Conservation (phyloP, 2,888 invertebrate genomes). For the Osmoderma eremita region DNA sequence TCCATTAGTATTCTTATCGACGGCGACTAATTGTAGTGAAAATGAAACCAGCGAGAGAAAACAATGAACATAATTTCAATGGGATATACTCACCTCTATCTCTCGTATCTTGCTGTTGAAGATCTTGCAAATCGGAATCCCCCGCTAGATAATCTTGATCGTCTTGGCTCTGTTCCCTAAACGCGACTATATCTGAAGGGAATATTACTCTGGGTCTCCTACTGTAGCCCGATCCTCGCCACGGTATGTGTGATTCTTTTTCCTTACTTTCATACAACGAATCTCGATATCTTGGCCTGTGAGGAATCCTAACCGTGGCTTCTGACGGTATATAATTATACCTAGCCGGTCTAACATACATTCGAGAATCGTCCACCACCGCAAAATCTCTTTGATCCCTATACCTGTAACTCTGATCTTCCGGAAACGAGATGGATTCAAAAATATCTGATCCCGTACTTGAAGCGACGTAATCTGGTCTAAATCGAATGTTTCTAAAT, state of each 20-base stretch:
- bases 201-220: conserved; percentile 63
- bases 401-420: conserved; percentile 37
- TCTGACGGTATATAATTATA: conserved; percentile 24
- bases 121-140: conserved; percentile 69
- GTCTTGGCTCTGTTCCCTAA: conserved; percentile 58
- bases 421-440: conserved; percentile 37
- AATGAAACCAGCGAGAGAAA: conserved; percentile 9
- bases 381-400: conserved; percentile 33
- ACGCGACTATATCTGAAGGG: conserved; percentile 62
- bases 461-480: conserved; percentile 45
- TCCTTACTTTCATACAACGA: conserved; percentile 51
- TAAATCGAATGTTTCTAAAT: conserved; percentile 40
- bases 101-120: conserved; percentile 64
- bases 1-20: conserved; percentile 20
- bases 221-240: conserved; percentile 51
- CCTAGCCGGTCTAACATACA: conserved; percentile 35
- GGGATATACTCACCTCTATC: conserved; percentile 72
- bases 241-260: conserved; percentile 51
- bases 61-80: background rate
- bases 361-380: conserved; percentile 17
- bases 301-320: conserved; percentile 35
- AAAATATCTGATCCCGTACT: conserved; percentile 49
- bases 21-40: conserved; percentile 14
- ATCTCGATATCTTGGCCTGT: conserved; percentile 47
- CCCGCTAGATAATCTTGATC: conserved; percentile 58